Conservation (phyloP, 2,797 vertebrate genomes). For the Moxostoma hubbsi region DNA sequence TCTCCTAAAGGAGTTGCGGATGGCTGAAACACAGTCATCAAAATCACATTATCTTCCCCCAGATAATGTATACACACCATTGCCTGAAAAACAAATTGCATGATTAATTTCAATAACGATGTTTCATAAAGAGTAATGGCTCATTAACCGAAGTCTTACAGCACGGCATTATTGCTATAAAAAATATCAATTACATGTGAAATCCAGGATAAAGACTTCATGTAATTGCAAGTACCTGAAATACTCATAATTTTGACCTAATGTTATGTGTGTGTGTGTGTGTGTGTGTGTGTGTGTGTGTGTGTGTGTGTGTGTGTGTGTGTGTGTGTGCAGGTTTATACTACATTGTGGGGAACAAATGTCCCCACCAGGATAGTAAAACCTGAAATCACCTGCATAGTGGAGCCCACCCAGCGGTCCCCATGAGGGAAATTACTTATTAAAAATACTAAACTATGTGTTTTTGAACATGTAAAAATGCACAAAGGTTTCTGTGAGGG, state of each 20-base stretch:
- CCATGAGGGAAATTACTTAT: too few relatives aligned
- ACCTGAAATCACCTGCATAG: too few relatives aligned
- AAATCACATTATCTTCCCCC: conserved; percentile 34
- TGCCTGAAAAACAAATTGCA: conserved; percentile 36
- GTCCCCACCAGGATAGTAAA: too few relatives aligned
- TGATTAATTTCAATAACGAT: conserved; percentile 6
- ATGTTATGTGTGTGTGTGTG: background rate
- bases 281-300: too few relatives aligned
- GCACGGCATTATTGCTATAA: conserved; percentile 20
- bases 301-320: too few relatives aligned
- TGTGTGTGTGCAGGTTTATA: too few relatives aligned
- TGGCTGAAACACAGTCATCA: conserved; percentile 1
- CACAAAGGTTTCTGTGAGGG: too few relatives aligned
- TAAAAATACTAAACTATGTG: too few relatives aligned
- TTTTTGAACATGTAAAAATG: too few relatives aligned
- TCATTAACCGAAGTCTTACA: conserved; percentile 34
- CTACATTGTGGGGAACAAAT: too few relatives aligned
- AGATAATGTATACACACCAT: background rate
- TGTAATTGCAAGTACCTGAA: conserved; percentile 8
- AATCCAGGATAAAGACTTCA: background rate
- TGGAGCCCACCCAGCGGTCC: too few relatives aligned
- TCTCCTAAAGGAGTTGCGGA: background rate
- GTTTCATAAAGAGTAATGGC: conserved; percentile 38
- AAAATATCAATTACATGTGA: conserved; percentile 9
- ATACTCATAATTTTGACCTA: background rate